These are phyloP conservation scores for Limnephilus rhombicus DNA, from an alignment of 2,888 invertebrate species.

Conservation along the genomic window DNA sequence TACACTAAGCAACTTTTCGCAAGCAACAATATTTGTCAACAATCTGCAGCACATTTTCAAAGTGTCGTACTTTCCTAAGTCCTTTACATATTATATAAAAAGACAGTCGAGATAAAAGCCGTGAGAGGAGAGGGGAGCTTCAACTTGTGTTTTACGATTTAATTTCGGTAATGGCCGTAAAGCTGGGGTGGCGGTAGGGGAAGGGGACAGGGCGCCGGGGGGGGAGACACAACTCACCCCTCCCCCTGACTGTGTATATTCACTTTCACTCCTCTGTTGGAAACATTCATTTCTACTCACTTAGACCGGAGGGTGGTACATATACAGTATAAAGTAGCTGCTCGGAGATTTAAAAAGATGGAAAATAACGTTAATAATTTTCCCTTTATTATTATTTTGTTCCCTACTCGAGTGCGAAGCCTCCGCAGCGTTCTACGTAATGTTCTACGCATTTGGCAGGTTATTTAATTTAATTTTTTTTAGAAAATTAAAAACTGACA, in stretches of 20 bases:
- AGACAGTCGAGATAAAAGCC: constrained; percentile 17
- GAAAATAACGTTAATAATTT: neutral
- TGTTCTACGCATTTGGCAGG: neutral
- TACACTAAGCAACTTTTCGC: neutral
- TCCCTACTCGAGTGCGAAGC: neutral
- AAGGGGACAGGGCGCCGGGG: neutral
- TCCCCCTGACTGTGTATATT: neutral
- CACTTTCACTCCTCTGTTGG: constrained; percentile 15
- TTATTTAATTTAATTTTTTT: neutral
- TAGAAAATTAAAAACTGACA: neutral
- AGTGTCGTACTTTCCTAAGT: neutral
- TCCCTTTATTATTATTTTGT: neutral
- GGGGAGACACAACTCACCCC: constrained; percentile 27
- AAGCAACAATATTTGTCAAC: neutral
- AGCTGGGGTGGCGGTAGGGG: constrained; percentile 19
- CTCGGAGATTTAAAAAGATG: neutral
- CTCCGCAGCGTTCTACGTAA: neutral
- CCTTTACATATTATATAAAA: neutral
- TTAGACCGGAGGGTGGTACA: neutral
- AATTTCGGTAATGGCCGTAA: constrained; percentile 65
- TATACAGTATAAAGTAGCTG: neutral
- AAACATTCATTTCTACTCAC: neutral
- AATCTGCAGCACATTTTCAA: neutral
- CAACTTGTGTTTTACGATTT: constrained; percentile 65
- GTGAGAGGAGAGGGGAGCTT: constrained; percentile 44